These are phyloP conservation scores for Carollia perspicillata DNA, from an alignment of 2,113 vertebrate genomes.

Conservation along the genomic window DNA sequence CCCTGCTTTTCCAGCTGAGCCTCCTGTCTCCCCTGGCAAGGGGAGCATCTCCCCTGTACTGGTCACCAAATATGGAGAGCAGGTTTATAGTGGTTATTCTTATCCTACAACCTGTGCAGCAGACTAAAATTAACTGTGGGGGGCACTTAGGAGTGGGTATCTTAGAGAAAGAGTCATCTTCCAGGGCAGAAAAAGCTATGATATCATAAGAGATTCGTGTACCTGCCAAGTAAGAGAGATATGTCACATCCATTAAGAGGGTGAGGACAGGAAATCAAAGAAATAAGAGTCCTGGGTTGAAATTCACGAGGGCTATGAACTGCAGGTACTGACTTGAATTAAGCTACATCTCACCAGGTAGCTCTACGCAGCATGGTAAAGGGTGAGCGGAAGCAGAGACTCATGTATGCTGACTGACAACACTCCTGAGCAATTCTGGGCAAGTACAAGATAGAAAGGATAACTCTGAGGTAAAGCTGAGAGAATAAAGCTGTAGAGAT, in stretches of 20 bases:
- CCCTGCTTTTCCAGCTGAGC: neutral
- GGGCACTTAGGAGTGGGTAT: neutral
- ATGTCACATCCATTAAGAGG: neutral
- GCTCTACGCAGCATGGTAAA: neutral
- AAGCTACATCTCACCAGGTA: neutral
- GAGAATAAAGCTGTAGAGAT: neutral
- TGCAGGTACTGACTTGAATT: neutral
- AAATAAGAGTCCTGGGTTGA: neutral
- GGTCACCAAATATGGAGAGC: neutral
- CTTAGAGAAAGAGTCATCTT: neutral
- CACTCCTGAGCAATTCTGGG: neutral
- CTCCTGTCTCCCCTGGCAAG: neutral
- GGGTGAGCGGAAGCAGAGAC: neutral
- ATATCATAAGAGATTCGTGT: neutral
- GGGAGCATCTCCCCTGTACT: too few species aligned
- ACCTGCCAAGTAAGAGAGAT: neutral
- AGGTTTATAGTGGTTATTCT: neutral
- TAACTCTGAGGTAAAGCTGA: neutral
- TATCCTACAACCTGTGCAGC: neutral
- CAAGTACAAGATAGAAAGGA: neutral
- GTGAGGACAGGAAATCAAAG: neutral
- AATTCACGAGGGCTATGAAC: neutral
- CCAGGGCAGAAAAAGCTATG: neutral
- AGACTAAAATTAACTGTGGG: neutral
- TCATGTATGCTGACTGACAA: neutral